These are phyloP conservation scores for Orthosia gothica DNA, from an alignment of 2,888 invertebrate species.

Conservation along the genomic window DNA sequence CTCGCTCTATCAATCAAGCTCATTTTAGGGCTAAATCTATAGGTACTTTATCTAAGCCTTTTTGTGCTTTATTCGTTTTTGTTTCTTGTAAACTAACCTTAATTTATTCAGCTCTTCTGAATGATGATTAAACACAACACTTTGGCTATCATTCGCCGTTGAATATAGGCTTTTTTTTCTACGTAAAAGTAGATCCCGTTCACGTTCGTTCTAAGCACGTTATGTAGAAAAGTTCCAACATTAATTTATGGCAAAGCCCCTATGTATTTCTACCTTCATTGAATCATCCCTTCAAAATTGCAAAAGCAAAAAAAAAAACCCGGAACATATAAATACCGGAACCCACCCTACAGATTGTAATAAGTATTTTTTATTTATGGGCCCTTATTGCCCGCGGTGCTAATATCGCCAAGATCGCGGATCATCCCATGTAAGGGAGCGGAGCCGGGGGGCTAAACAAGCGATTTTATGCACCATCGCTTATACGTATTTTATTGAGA, in stretches of 20 bases:
- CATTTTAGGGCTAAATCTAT: no score
- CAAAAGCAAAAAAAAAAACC: slow-evolving; percentile 68
- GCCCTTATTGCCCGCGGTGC: slow-evolving; percentile 85
- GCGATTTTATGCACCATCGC: slow-evolving; percentile 84
- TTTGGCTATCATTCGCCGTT: neutral
- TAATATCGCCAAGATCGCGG: slow-evolving; percentile 89
- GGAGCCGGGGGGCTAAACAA: slow-evolving; percentile 73
- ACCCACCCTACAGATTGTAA: slow-evolving; percentile 81
- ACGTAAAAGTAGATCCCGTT: neutral
- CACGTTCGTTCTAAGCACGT: neutral
- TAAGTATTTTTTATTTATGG: slow-evolving; percentile 89
- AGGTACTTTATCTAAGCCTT: no score
- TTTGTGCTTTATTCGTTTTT: neutral
- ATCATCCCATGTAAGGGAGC: slow-evolving; percentile 83
- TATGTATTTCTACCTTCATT: slow-evolving; percentile 53
- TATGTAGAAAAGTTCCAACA: slow-evolving; percentile 11
- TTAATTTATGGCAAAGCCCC: slow-evolving; percentile 11
- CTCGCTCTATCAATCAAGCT: no score
- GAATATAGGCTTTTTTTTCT: neutral
- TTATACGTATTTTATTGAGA: slow-evolving; percentile 80
- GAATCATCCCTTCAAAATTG: slow-evolving; percentile 61
- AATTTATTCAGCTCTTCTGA: neutral
- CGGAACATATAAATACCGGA: slow-evolving; percentile 78
- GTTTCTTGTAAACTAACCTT: neutral
- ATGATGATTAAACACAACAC: neutral